Conservation (phyloP, 2,888 invertebrate genomes). For the Linnaemya vulpina region DNA sequence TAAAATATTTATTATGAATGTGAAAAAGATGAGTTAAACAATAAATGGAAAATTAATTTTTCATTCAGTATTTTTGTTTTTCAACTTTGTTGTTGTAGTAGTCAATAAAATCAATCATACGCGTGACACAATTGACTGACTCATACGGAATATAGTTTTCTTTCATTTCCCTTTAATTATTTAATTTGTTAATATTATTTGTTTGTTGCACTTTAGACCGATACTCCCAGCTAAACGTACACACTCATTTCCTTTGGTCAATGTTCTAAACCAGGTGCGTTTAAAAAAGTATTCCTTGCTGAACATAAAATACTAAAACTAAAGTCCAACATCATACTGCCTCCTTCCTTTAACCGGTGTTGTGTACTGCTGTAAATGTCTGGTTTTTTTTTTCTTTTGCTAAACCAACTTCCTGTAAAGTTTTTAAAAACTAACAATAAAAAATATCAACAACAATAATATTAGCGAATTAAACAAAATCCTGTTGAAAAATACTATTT, state of each 20-base stretch:
- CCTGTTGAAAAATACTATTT: constrained; percentile 44
- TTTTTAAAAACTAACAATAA: constrained; percentile 39
- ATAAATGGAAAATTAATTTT: constrained; percentile 13
- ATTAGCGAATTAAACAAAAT: constrained; percentile 26
- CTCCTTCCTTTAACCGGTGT: constrained; percentile 40
- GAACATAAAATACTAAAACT: constrained; percentile 43
- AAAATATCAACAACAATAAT: constrained; percentile 33
- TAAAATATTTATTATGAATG: background rate
- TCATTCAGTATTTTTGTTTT: constrained; percentile 3
- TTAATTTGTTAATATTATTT: constrained; percentile 19
- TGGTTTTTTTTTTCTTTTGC: constrained; percentile 32
- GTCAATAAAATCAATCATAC: constrained; percentile 34
- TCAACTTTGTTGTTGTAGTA: background rate
- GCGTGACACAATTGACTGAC: constrained; percentile 40
- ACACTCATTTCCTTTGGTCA: constrained; percentile 54
- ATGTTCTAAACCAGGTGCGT: constrained; percentile 63
- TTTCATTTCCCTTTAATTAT: background rate
- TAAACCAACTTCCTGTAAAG: constrained; percentile 62
- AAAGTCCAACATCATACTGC: constrained; percentile 58
- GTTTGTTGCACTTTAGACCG: constrained; percentile 48
- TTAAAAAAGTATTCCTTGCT: constrained; percentile 56
- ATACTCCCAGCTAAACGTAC: constrained; percentile 54
- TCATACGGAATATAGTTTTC: constrained; percentile 22
- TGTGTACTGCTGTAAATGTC: constrained; percentile 52
- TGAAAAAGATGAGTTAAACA: constrained; percentile 9